phyloP scores from a whole-genome alignment of 2,113 vertebrate genomes.

The Caranx melampygus region DNA sequence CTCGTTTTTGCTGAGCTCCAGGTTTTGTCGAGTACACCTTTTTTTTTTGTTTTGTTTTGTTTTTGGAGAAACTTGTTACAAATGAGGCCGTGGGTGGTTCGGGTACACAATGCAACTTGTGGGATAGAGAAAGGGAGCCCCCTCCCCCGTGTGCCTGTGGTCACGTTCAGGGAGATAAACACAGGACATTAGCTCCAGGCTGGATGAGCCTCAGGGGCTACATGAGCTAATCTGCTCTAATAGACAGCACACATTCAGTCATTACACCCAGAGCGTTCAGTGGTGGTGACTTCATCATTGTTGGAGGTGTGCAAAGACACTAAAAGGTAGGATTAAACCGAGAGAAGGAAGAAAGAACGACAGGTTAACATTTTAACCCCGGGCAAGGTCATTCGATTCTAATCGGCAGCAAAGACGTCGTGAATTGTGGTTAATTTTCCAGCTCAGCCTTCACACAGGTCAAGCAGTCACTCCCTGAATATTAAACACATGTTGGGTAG shows the following conservation, averaged over 20 bases:
- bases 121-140: not conserved
- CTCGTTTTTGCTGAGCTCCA: slow-evolving; percentile 16
- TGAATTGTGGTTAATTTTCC: not conserved
- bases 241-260: slow-evolving; percentile 44
- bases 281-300: slow-evolving; percentile 27
- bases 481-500: not conserved
- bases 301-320: not conserved
- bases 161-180: slow-evolving; percentile 62
- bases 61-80: slow-evolving; percentile 36
- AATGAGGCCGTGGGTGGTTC: slow-evolving; percentile 32
- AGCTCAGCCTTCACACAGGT: slow-evolving; percentile 11
- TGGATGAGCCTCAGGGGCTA: slow-evolving; percentile 63
- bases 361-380: not conserved
- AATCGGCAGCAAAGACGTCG: not conserved
- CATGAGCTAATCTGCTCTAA: slow-evolving; percentile 63
- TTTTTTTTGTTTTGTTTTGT: slow-evolving; percentile 8
- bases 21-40: not conserved
- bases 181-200: slow-evolving; percentile 63
- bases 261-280: slow-evolving; percentile 35
- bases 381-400: not conserved
- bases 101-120: not conserved
- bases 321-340: not conserved
- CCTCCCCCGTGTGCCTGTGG: not conserved
- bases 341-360: too few species aligned
- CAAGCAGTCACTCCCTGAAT: not conserved